Conservation (phyloP, 2,888 invertebrate genomes). For the Ophioninae sp. region DNA sequence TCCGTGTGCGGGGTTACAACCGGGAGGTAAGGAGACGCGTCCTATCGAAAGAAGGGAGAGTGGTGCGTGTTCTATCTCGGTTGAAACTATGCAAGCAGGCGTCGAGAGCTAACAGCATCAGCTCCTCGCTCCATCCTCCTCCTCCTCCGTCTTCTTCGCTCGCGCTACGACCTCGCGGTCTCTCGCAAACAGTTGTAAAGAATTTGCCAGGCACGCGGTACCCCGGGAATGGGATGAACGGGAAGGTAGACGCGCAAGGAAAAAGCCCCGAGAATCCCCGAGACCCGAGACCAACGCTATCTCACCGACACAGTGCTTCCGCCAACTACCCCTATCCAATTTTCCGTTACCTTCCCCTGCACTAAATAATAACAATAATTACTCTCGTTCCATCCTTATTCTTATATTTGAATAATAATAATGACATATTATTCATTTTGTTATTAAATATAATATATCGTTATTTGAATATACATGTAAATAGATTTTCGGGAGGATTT, state of each 20-base stretch:
- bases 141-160: slow-evolving; percentile 15
- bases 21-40: slow-evolving; percentile 14
- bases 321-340: slow-evolving; percentile 75
- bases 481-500: no score
- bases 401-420: no score
- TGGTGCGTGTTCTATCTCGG: slow-evolving; percentile 76
- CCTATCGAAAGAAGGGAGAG: slow-evolving; percentile 30
- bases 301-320: slow-evolving; percentile 71
- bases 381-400: no score
- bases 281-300: slow-evolving; percentile 69
- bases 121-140: slow-evolving; percentile 10
- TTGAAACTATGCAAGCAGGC: slow-evolving; percentile 71
- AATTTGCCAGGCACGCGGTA: slow-evolving; percentile 70
- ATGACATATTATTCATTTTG: no score
- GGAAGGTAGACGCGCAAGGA: slow-evolving; percentile 15
- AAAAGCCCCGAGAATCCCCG: slow-evolving; percentile 8
- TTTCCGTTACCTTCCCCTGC: slow-evolving; percentile 47
- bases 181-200: slow-evolving; percentile 78
- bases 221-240: slow-evolving; percentile 24
- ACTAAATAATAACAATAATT: not conserved
- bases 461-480: no score
- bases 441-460: no score
- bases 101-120: slow-evolving; percentile 59
- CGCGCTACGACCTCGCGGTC: slow-evolving; percentile 15
- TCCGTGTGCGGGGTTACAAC: slow-evolving; percentile 5